Percentiles rank a stretch among this genome's conserved stretches.
phyloP scores from a whole-genome alignment of 2,113 vertebrate species.

The Colaptes auratus region DNA sequence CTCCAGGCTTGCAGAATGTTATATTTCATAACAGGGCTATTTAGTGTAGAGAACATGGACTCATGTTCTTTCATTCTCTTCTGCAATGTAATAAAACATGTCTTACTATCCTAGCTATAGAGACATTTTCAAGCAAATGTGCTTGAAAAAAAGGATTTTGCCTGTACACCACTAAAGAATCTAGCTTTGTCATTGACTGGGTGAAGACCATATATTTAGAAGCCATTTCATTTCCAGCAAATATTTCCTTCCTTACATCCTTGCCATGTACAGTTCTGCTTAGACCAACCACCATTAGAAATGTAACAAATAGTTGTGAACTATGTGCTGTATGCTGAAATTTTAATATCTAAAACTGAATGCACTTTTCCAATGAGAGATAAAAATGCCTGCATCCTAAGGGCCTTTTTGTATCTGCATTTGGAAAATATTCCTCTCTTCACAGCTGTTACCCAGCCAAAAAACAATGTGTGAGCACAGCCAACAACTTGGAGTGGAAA shows the following conservation, averaged over 20 bases:
- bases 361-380: background rate
- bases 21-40: constrained; percentile 1
- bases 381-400: constrained; percentile 11
- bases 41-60: background rate
- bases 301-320: background rate
- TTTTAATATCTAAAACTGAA: constrained; percentile 2
- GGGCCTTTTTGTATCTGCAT: background rate
- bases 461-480: background rate
- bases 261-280: background rate
- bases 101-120: background rate
- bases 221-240: background rate
- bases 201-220: background rate
- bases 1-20: background rate
- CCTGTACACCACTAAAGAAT: background rate
- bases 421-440: constrained; percentile 13
- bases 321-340: background rate
- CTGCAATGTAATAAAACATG: background rate
- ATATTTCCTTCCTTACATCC: background rate
- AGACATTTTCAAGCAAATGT: background rate
- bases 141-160: constrained; percentile 5
- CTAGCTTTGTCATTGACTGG: background rate
- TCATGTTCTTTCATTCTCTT: background rate
- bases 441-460: constrained; percentile 9
- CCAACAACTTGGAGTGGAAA: background rate
- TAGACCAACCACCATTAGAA: background rate